Evolutionary conservation across 2,888 invertebrate species (phyloP).

Genomic region (Megaustenia siamemsis): DNA sequence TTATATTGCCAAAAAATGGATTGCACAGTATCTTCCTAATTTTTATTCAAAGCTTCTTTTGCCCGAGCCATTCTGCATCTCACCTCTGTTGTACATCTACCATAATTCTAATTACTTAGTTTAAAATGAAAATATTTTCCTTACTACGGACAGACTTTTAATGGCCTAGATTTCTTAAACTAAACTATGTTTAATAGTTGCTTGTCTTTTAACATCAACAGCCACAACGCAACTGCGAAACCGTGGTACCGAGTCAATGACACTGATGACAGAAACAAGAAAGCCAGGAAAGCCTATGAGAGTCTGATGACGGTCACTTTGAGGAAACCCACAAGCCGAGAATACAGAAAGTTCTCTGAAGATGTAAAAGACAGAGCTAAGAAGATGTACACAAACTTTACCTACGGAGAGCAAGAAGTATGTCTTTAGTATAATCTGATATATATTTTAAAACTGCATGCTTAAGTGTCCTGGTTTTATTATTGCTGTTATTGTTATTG

Average conservation of each 20-base stretch:
- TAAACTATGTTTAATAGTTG: background rate
- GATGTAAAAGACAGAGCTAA: conserved; percentile 76
- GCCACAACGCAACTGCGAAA: conserved; percentile 81
- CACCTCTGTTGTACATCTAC: too few relatives aligned
- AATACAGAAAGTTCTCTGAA: conserved; percentile 75
- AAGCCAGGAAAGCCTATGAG: too few relatives aligned
- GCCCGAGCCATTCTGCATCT: too few relatives aligned
- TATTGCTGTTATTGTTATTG: background rate
- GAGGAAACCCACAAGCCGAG: conserved; percentile 76
- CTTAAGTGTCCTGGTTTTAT: background rate
- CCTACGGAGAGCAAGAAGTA: conserved; percentile 78
- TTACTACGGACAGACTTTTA: too few relatives aligned
- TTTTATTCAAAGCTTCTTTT: too few relatives aligned
- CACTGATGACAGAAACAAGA: too few relatives aligned
- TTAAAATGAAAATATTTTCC: too few relatives aligned
- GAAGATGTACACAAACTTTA: conserved; percentile 71
- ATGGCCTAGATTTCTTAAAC: background rate
- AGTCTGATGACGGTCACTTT: conserved; percentile 79
- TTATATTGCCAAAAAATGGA: too few relatives aligned
- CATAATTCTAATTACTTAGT: too few relatives aligned
- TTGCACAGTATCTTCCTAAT: too few relatives aligned
- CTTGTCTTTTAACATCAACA: conserved; percentile 67
- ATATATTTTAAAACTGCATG: too few relatives aligned
- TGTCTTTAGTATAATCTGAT: background rate
- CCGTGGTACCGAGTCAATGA: conserved; percentile 94